phyloP scores from a whole-genome alignment of 2,888 invertebrate genomes.

The Scrobipalpa atriplicella region DNA sequence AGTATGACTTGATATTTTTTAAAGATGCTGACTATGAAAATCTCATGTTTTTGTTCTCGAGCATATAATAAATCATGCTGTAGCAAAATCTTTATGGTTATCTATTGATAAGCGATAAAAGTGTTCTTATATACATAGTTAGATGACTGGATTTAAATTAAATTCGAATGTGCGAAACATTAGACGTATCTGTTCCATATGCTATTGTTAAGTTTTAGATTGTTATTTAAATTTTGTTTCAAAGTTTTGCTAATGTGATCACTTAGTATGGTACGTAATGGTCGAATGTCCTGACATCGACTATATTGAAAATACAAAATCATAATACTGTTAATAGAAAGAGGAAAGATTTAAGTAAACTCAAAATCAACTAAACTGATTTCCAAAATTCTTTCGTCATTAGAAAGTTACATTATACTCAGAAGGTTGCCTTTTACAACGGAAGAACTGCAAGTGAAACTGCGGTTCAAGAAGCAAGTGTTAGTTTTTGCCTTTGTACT shows the following conservation, averaged over 20 bases:
- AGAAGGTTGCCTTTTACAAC: too few relatives aligned
- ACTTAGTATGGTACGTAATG: not conserved
- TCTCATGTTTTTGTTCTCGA: not conserved
- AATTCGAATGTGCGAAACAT: slow-evolving; percentile 40
- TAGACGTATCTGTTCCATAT: slow-evolving; percentile 33
- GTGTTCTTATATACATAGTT: slow-evolving; percentile 74
- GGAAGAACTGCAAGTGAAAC: too few relatives aligned
- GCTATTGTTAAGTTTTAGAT: slow-evolving; percentile 30
- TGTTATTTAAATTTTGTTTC: slow-evolving; percentile 8
- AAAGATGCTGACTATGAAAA: not conserved
- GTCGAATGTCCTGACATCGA: too few relatives aligned
- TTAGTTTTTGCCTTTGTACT: too few relatives aligned
- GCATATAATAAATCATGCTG: slow-evolving; percentile 36
- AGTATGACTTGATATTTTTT: not conserved
- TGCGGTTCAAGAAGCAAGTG: too few relatives aligned
- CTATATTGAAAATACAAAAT: too few relatives aligned
- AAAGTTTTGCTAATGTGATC: not conserved
- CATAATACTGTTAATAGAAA: too few relatives aligned
- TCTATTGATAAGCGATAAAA: slow-evolving; percentile 69
- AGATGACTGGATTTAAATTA: slow-evolving; percentile 51
- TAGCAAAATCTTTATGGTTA: slow-evolving; percentile 51
- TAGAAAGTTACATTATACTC: too few relatives aligned
- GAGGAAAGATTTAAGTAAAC: too few relatives aligned
- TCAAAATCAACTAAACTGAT: too few relatives aligned
- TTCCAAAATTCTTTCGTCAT: too few relatives aligned